phyloP scores from a whole-genome alignment of 2,113 vertebrate species.

The Leptodactylus fuscus region DNA sequence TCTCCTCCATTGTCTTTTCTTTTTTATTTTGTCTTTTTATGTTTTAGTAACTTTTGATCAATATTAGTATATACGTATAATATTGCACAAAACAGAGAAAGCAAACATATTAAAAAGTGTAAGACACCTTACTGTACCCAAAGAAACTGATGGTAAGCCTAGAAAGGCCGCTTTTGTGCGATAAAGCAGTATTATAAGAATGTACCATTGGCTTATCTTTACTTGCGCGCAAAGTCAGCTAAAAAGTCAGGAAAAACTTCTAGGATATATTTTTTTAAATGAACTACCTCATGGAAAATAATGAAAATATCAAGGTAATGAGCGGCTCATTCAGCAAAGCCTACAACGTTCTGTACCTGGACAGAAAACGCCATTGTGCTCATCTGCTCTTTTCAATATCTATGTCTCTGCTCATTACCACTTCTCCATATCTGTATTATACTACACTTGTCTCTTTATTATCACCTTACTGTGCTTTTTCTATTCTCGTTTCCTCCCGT shows the following conservation, averaged over 20 bases:
- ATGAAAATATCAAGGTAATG: constrained; percentile 1
- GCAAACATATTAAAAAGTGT: no score
- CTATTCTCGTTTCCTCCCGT: background rate
- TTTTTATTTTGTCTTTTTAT: no score
- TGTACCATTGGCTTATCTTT: background rate
- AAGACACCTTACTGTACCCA: no score
- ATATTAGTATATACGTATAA: no score
- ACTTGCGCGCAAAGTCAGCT: background rate
- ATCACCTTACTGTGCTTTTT: constrained; percentile 12
- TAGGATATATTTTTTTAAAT: background rate
- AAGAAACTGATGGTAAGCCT: no score
- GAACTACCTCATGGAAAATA: background rate
- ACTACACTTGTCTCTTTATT: constrained; percentile 29
- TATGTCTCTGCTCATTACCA: constrained; percentile 11
- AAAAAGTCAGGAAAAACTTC: background rate
- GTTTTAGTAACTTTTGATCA: no score
- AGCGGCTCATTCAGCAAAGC: background rate
- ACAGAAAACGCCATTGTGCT: background rate
- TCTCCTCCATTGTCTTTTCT: no score
- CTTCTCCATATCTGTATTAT: background rate
- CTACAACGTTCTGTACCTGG: background rate
- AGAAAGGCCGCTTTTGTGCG: no score
- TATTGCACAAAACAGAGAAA: no score
- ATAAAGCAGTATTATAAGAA: background rate
- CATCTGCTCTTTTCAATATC: background rate